phyloP scores from a whole-genome alignment of 2,888 invertebrate genomes.

The Linnaemya tessellans region DNA sequence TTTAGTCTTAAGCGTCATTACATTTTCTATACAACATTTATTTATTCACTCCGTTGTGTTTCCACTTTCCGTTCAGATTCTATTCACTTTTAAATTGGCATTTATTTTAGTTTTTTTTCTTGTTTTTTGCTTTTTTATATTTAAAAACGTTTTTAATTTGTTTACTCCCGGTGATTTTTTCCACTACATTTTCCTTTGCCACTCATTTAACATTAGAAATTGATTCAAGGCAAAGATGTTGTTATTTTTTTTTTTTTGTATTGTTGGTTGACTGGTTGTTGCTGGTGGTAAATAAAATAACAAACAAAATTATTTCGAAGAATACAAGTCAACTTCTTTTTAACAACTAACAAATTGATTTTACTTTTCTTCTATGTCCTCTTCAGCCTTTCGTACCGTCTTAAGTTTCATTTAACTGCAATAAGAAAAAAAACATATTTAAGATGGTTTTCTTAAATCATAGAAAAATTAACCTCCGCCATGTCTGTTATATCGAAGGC shows the following conservation, averaged over 20 bases:
- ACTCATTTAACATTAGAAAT: constrained; percentile 61
- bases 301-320: constrained; percentile 21
- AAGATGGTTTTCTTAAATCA: neutral
- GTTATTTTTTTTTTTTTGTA: neutral
- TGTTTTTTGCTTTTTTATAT: constrained; percentile 16
- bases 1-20: constrained; percentile 23
- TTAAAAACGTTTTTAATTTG: constrained; percentile 65
- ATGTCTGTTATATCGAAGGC: neutral
- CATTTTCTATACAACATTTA: constrained; percentile 39
- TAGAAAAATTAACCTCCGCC: neutral
- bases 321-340: constrained; percentile 44
- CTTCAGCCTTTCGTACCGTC: neutral
- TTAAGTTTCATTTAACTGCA: neutral
- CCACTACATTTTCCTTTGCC: constrained; percentile 70
- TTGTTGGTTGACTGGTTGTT: neutral
- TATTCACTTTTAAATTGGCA: constrained; percentile 26
- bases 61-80: constrained; percentile 20
- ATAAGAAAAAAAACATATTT: constrained; percentile 8
- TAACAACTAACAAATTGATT: constrained; percentile 61
- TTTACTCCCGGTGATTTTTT: constrained; percentile 68
- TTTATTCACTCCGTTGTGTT: constrained; percentile 16
- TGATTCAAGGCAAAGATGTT: constrained; percentile 37
- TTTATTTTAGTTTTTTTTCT: constrained; percentile 28
- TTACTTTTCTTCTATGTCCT: constrained; percentile 1
- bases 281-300: constrained; percentile 42